Conservation (phyloP, 2,888 invertebrate species). For the Flexamia atlantica region DNA sequence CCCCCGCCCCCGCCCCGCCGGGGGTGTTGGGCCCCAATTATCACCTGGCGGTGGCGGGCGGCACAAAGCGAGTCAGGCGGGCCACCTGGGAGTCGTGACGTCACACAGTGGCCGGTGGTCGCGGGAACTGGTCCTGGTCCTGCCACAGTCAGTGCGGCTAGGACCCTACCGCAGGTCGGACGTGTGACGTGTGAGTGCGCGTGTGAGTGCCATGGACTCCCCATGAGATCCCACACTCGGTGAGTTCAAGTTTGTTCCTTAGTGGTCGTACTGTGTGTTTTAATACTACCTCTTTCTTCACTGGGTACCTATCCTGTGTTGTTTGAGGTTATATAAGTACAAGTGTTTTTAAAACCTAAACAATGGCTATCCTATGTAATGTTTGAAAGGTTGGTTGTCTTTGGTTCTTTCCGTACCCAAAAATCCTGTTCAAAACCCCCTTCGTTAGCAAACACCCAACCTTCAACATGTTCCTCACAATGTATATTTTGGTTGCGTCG, state of each 20-base stretch:
- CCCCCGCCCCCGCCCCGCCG: not conserved
- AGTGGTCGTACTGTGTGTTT: not conserved
- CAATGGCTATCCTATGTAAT: too few relatives aligned
- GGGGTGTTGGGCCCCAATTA: conserved; percentile 31
- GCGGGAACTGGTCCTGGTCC: conserved; percentile 6
- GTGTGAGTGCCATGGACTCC: conserved; percentile 28
- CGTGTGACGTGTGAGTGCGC: not conserved
- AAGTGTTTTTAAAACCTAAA: too few relatives aligned
- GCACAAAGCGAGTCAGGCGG: conserved; percentile 16
- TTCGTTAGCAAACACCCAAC: too few relatives aligned
- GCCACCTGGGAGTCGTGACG: conserved; percentile 42
- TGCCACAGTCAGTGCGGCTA: not conserved
- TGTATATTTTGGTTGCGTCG: too few relatives aligned
- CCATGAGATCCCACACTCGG: conserved; percentile 23
- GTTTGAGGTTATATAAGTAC: too few relatives aligned
- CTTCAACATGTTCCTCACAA: too few relatives aligned
- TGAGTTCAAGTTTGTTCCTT: not conserved
- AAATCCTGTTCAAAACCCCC: too few relatives aligned
- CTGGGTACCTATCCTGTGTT: too few relatives aligned
- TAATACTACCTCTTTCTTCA: too few relatives aligned
- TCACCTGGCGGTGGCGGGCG: conserved; percentile 36
- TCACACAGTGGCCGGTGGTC: conserved; percentile 8
- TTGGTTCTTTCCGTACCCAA: too few relatives aligned
- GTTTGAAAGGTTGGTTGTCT: too few relatives aligned
- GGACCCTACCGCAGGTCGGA: not conserved